Base-by-base conservation (phyloP, 2,113 vertebrate species). In the Microtus montanus region DNA sequence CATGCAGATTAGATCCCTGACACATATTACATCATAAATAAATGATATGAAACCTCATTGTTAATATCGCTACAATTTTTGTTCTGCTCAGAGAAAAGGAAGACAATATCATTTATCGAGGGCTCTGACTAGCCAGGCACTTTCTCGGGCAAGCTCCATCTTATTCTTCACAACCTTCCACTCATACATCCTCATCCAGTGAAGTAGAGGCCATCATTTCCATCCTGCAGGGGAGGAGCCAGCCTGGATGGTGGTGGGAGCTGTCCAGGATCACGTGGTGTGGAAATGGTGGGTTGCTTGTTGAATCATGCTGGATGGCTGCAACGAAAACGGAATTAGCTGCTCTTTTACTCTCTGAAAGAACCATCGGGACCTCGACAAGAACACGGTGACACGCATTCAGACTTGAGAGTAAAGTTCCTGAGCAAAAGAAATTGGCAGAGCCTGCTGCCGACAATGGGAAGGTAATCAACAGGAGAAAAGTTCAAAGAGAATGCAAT, bases 351-450 rank as follows among this genome's bases (percentile, higher is more conserved):
- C 33, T 63, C 10, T n/a, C 38, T 30, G 47, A 80, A 86, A 28
- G n/a, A 93, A 79, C 54, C 80, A 63, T 94, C 84, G 52, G 28
- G 33, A 74, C 90, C 61, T 74, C 74, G 5, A 52, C 49, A 49
- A 63, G 83, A 92, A 64, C 33, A n/a, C 52, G 7, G 38, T 79
- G 61, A 75, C 61, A 80, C 90, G 87, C 70, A 94, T 92, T 78
- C 68, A 90, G 70, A 90, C 38, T 10, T 20, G 63, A 90, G 75
- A 79, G 44, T 54, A 75, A 38, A 33, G 52, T 91, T 95, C 74
- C 87, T 92, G 91, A 70, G 85, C 79, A 79, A 91, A 78, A 38
- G 91, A 87, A 95, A 91, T 47, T 77, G 91, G 74, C 87, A 83
- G 52, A 89, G n/a, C 84, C 61, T 17, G 63, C 84, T 84, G 87